phyloP scores from a whole-genome alignment of 1,140 invertebrate species.

The Drosophila guanche region DNA sequence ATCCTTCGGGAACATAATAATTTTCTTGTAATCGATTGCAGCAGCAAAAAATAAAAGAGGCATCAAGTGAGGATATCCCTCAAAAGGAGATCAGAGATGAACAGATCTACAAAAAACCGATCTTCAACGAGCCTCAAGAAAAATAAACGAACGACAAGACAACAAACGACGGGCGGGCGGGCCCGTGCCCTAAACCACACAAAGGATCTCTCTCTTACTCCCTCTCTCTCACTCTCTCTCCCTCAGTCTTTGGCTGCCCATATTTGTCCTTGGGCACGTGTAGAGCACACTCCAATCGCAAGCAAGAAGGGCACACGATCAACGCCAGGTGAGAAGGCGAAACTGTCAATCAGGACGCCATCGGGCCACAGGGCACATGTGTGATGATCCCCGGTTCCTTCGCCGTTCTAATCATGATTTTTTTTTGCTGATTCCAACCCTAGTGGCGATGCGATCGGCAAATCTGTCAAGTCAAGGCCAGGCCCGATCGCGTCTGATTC shows the following conservation, averaged over 20 bases:
- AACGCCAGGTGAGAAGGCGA: conserved; percentile 58
- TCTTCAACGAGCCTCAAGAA: too few species aligned
- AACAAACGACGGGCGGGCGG: conserved; percentile 64
- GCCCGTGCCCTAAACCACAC: conserved; percentile 55
- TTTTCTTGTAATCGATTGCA: conserved; percentile 67
- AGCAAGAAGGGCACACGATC: conserved; percentile 32
- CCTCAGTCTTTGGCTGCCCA: neutral
- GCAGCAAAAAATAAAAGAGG: conserved; percentile 10
- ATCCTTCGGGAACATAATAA: conserved; percentile 65
- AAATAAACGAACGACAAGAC: conserved; percentile 17
- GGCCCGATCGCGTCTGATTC: conserved; percentile 50
- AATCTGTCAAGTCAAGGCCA: neutral
- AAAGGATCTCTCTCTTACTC: conserved; percentile 41
- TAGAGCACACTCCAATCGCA: conserved; percentile 74
- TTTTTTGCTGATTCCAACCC: conserved; percentile 36
- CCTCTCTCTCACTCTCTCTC: neutral
- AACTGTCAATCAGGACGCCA: conserved; percentile 48
- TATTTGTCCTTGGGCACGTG: conserved; percentile 51
- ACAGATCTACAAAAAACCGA: conserved; percentile 18
- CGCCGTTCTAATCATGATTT: conserved; percentile 34
- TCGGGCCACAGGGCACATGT: conserved; percentile 7
- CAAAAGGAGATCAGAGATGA: conserved; percentile 10
- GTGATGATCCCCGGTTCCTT: conserved; percentile 29
- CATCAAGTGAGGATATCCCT: conserved; percentile 1
- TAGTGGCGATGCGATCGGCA: neutral